These are phyloP conservation scores for Drosophila kurseongensis DNA, from an alignment of 1,140 invertebrate genomes.

Conservation along the genomic window DNA sequence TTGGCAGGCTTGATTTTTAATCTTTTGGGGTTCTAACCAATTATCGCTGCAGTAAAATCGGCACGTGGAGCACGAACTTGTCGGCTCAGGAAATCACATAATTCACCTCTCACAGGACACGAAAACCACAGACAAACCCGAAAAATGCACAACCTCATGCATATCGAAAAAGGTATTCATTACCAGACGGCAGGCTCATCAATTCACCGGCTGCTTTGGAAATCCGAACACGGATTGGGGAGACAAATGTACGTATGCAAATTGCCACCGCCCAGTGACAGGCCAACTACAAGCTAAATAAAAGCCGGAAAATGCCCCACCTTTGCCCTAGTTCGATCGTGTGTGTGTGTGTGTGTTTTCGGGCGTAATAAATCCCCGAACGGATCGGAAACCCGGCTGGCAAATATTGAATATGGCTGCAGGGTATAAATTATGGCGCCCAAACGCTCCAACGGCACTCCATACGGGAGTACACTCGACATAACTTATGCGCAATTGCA, in stretches of 20 bases:
- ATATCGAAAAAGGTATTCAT: constrained; percentile 71
- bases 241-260: constrained; percentile 78
- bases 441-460: neutral
- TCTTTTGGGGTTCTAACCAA: constrained; percentile 11
- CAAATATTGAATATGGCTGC: constrained; percentile 82
- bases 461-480: constrained; percentile 28
- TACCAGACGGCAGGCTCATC: constrained; percentile 67
- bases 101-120: constrained; percentile 14
- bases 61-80: constrained; percentile 6
- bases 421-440: constrained; percentile 77
- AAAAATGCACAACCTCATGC: constrained; percentile 46
- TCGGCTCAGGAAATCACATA: constrained; percentile 6
- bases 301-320: constrained; percentile 57
- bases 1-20: constrained; percentile 7
- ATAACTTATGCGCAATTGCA: constrained; percentile 74
- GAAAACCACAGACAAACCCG: constrained; percentile 24
- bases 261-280: constrained; percentile 60
- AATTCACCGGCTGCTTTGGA: constrained; percentile 65
- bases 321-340: constrained; percentile 9
- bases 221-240: constrained; percentile 39
- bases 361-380: constrained; percentile 58
- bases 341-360: constrained; percentile 28
- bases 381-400: constrained; percentile 49
- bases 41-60: constrained; percentile 32
- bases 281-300: constrained; percentile 69